Evolutionary conservation across 2,797 vertebrate species (phyloP).

Genomic region (Etheostoma nigrum): DNA sequence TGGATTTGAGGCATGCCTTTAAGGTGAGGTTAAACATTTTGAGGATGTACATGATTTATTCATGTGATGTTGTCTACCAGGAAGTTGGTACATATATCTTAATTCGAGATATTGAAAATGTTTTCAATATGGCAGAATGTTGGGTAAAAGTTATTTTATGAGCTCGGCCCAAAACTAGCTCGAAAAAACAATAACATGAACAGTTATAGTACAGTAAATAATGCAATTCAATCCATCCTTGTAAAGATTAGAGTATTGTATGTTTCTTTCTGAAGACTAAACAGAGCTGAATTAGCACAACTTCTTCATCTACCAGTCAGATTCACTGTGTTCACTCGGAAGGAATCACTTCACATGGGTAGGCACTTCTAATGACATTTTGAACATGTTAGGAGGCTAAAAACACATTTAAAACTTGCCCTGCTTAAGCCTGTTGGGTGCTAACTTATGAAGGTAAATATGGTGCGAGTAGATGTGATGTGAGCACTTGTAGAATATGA

Average conservation of each 20-base stretch:
- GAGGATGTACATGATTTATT: constrained; percentile 54
- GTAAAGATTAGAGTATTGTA: constrained; percentile 1
- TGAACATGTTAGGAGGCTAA: too few species aligned
- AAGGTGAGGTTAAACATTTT: constrained; percentile 53
- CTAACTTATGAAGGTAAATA: too few species aligned
- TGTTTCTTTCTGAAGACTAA: constrained; percentile 10
- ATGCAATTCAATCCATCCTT: constrained; percentile 11
- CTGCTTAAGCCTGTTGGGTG: too few species aligned
- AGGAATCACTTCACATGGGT: too few species aligned
- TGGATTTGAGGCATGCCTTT: constrained; percentile 28
- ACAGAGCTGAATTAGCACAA: too few species aligned
- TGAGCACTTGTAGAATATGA: too few species aligned
- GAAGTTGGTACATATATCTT: constrained; percentile 21
- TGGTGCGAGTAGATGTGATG: too few species aligned
- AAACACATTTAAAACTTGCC: too few species aligned
- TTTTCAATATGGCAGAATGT: constrained; percentile 41
- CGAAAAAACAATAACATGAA: constrained; percentile 25
- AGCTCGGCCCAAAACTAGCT: neutral
- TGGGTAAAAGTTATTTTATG: constrained; percentile 41
- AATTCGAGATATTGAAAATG: constrained; percentile 49
- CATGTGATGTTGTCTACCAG: constrained; percentile 34
- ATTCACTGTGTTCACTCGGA: too few species aligned
- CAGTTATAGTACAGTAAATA: constrained; percentile 16
- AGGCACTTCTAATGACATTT: too few species aligned
- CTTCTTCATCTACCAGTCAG: too few species aligned